Base-by-base conservation (phyloP, 2,888 invertebrate genomes). In the Campoletis raptor region DNA sequence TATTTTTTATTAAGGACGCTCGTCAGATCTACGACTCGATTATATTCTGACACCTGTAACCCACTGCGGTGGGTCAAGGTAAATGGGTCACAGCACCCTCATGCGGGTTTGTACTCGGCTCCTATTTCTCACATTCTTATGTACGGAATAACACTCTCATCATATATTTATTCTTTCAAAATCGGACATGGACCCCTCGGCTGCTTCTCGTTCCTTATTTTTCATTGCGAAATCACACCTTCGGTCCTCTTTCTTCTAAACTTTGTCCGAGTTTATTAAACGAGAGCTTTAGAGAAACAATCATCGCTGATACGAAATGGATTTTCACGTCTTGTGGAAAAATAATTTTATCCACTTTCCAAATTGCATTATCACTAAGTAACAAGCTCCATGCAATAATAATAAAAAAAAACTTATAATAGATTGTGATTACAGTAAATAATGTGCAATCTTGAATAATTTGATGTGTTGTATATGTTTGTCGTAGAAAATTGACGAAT, bases 41-140 rank as follows among this genome's bases (percentile, higher is more conserved):
- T 54, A 61, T 87, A 74, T 83, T 81, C 86, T 81, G 89, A 90
- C 89, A 92, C 91, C 90, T 91, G 92, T 92, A 90, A 92, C 91
- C 89, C 83, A 89, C 77, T 83, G 76, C 92, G 93, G 92, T 92
- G 90, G 93, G 94, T 93, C 94, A 94, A 94, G 94, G 94, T 94
- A 94, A 94, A 91, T 94, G 86, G 93, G 92, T 91, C 92, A 93
- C 88, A 90, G 88, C 91, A 93, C 94, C 94, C 94, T 93, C 94
- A 94, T 94, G 94, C 94, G 94, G 94, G 94, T 88, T 89, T 89
- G 87, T 85, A 30, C 87, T 85, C 82, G 82, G 67, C 89, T 78
- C 66, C 81, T 83, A 77, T 77, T 81, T 89, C 66, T 70, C 61
- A 30, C 89, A 87, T 90, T 88, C 81, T 89, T 78, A 90, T 90